Percentiles rank a stretch among this genome's conserved stretches.
Conservation (phyloP, 2,113 vertebrate genomes). For the Oreotrochilus melanogaster region DNA sequence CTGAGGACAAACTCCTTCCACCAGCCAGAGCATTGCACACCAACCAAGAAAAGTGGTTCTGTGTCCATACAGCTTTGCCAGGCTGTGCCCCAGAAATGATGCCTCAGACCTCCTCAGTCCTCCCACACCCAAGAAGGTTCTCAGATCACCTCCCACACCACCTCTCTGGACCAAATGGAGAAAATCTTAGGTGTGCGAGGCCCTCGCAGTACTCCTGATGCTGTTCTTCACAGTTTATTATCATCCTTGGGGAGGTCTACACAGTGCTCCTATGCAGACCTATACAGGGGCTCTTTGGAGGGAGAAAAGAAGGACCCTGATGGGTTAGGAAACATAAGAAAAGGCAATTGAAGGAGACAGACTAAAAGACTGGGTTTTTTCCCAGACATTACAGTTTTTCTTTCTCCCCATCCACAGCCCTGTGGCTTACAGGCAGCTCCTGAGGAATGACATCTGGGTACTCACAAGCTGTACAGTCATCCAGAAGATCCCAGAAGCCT, state of each 20-base stretch:
- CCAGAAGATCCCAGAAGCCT: neutral
- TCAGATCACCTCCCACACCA: neutral
- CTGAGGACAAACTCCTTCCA: fast-evolving
- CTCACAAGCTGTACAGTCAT: fast-evolving
- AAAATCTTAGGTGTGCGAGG: fast-evolving
- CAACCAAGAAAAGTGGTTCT: fast-evolving
- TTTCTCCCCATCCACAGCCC: neutral
- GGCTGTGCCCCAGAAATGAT: neutral
- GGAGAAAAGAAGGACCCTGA: neutral
- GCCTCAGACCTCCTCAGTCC: fast-evolving
- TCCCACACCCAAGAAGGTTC: fast-evolving
- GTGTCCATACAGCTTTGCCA: fast-evolving
- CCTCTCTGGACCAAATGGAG: fast-evolving
- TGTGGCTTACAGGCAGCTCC: neutral
- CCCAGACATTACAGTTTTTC: neutral
- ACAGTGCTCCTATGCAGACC: neutral
- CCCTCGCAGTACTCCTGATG: neutral
- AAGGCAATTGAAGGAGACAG: neutral
- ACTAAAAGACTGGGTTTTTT: fast-evolving
- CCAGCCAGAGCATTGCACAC: fast-evolving
- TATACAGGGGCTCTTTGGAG: fast-evolving
- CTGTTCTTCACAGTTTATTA: fast-evolving
- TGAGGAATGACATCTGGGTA: neutral
- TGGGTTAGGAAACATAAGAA: neutral
- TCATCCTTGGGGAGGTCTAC: neutral